A percentile compares a stretch with the other conserved stretches of the same genome.
Conservation (phyloP, 2,113 vertebrate genomes). For the Pyxicephalus adspersus region DNA sequence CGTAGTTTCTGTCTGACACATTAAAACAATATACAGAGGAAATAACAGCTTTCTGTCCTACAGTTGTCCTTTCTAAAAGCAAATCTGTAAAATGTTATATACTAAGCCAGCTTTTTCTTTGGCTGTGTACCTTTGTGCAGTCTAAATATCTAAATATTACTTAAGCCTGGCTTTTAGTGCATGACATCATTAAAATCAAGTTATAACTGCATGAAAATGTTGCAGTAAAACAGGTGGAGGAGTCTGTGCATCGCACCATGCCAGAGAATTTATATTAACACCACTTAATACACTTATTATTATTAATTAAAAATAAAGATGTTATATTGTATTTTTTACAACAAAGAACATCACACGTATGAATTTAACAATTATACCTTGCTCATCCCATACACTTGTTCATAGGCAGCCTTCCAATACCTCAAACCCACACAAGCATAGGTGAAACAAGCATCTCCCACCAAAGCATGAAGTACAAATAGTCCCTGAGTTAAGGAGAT, state of each 20-base stretch:
- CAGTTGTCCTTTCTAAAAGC: neutral
- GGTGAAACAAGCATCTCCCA: too few species aligned
- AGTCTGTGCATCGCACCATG: neutral
- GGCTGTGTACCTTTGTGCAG: neutral
- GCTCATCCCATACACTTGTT: too few species aligned
- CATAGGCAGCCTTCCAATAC: too few species aligned
- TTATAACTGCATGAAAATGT: slow-evolving; percentile 32
- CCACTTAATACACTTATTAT: neutral
- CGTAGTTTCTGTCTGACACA: neutral
- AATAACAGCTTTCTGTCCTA: neutral
- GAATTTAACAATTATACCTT: too few species aligned
- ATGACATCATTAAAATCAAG: slow-evolving; percentile 39
- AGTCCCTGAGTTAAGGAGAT: too few species aligned
- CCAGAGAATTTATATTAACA: neutral
- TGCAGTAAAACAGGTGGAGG: neutral
- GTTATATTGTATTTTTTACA: too few species aligned
- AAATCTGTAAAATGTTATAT: neutral
- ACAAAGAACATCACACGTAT: too few species aligned
- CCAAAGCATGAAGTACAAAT: too few species aligned
- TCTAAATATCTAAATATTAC: neutral
- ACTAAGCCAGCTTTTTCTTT: slow-evolving; percentile 11
- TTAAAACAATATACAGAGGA: neutral
- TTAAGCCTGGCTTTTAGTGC: slow-evolving; percentile 5
- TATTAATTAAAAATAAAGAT: too few species aligned
- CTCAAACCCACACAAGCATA: too few species aligned